Conservation (phyloP, 2,797 vertebrate species). For the Pogonophryne albipinna region DNA sequence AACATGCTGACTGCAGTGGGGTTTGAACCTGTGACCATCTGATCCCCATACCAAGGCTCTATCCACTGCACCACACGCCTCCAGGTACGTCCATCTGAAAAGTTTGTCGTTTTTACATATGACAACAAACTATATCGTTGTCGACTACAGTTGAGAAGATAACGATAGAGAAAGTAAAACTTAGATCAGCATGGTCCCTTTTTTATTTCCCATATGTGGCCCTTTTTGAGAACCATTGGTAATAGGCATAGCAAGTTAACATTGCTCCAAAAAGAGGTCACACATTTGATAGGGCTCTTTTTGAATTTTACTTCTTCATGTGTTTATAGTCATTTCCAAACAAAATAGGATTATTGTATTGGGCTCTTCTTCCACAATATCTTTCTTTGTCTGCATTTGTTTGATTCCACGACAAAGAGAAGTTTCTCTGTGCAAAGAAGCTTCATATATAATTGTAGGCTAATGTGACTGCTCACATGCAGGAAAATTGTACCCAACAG, state of each 20-base stretch:
- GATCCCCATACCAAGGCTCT: no score
- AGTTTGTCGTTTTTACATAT: no score
- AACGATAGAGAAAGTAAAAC: no score
- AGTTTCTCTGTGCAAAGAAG: neutral
- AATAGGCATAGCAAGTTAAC: neutral
- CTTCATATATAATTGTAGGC: neutral
- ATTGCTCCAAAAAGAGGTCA: neutral
- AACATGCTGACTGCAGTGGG: no score
- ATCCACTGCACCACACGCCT: no score
- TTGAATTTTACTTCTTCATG: neutral
- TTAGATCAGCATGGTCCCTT: no score
- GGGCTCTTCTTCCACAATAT: neutral
- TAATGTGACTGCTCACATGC: neutral
- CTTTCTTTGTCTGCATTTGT: neutral
- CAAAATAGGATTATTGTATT: neutral
- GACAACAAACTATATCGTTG: no score
- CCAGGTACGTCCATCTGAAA: no score
- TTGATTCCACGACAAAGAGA: neutral
- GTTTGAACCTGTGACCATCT: no score
- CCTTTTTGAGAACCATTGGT: no score
- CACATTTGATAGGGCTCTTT: neutral
- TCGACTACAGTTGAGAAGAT: no score
- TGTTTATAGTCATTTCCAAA: neutral
- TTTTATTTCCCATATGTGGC: no score
- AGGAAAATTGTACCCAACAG: conserved; percentile 25